These are phyloP conservation scores for Lordiphosa collinella DNA, from an alignment of 1,140 invertebrate genomes.

Conservation along the genomic window DNA sequence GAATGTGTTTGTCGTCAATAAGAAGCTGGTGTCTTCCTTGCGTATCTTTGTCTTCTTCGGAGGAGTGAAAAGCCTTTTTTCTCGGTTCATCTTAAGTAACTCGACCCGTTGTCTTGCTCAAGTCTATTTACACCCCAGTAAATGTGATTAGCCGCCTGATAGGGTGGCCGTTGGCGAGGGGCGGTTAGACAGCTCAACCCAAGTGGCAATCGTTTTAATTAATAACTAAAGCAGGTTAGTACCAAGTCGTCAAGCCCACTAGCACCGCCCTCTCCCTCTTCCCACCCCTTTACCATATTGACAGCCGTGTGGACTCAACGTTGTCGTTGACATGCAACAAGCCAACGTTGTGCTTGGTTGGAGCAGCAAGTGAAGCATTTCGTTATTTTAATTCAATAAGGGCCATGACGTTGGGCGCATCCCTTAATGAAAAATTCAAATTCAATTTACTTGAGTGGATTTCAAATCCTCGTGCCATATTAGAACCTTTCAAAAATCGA, in stretches of 20 bases:
- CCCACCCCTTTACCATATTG: constrained; percentile 25
- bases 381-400: constrained; percentile 47
- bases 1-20: too few relatives aligned
- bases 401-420: neutral
- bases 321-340: constrained; percentile 49
- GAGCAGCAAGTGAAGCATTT: constrained; percentile 15
- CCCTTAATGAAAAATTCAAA: constrained; percentile 59
- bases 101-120: constrained; percentile 23
- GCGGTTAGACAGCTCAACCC: too few relatives aligned
- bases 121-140: constrained; percentile 35
- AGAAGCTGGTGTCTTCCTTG: too few relatives aligned
- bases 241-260: neutral
- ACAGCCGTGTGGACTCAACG: constrained; percentile 16
- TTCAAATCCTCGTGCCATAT: neutral
- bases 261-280: neutral
- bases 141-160: constrained; percentile 32
- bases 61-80: too few relatives aligned
- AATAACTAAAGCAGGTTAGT: constrained; percentile 37
- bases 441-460: constrained; percentile 66
- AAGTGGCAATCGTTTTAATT: constrained; percentile 45
- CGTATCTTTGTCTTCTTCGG: too few relatives aligned
- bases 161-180: too few relatives aligned
- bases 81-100: neutral
- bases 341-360: constrained; percentile 3
- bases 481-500: constrained; percentile 2